Evolutionary conservation across 2,888 invertebrate species (phyloP).

Genomic region (Microplitis deprimator): DNA sequence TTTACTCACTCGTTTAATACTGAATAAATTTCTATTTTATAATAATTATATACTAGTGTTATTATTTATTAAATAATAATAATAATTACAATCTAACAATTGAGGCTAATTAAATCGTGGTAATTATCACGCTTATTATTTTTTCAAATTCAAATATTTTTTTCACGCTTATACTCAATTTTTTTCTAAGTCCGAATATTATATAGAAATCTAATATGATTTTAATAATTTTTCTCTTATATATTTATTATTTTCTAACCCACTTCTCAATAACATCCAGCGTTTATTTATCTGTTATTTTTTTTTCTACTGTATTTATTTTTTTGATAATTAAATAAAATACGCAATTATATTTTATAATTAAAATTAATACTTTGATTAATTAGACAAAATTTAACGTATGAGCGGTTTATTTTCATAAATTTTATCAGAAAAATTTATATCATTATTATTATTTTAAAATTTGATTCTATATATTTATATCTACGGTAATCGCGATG

Average conservation of each 20-base stretch:
- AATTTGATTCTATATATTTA: not conserved
- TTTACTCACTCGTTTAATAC: constrained; percentile 19
- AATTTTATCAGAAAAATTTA: constrained; percentile 12
- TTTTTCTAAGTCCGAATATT: constrained; percentile 38
- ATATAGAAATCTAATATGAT: constrained; percentile 57
- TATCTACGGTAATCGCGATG: too few species aligned
- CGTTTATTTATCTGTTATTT: too few species aligned
- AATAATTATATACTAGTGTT: constrained; percentile 13
- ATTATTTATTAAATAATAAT: not conserved
- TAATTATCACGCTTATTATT: constrained; percentile 32
- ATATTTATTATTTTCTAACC: too few species aligned
- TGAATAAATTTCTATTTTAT: constrained; percentile 4
- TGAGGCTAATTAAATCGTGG: constrained; percentile 19
- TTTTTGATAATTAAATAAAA: too few species aligned
- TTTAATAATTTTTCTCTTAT: too few species aligned
- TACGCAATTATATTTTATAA: too few species aligned
- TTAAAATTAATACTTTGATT: constrained; percentile 43
- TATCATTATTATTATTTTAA: not conserved
- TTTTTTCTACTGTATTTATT: too few species aligned
- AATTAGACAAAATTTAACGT: constrained; percentile 11
- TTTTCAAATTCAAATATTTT: constrained; percentile 32
- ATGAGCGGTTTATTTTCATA: constrained; percentile 40
- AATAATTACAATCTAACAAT: constrained; percentile 4
- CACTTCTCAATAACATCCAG: too few species aligned
- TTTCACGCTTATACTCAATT: constrained; percentile 23